Base-by-base conservation (phyloP, 2,113 vertebrate species). In the Morone saxatilis region DNA sequence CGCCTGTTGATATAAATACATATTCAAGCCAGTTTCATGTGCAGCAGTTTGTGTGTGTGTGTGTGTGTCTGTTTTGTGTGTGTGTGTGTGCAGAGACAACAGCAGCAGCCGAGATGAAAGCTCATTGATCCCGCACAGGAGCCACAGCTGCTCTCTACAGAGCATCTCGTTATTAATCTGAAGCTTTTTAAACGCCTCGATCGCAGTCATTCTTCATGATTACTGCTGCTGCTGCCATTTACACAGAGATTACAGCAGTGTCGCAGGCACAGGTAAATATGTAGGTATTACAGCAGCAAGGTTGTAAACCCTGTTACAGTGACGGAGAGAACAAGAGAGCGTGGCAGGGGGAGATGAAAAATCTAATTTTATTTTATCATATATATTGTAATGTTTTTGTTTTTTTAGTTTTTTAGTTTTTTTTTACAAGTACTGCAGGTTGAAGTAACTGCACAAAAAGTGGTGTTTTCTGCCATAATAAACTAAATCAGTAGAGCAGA, bases 91-190 rank as follows among this genome's bases (percentile, higher is more conserved):
- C 20, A 43, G 47, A 53, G 47, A 45, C 83, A 65, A 2, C 80
- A 76, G 41, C 38, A n/a, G 51, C 57, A 62, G 56, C 62, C 71
- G 36, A 75, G 73, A 59, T 75, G 71, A 76, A 81, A 79, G 71
- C 63, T 80, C 76, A 74, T 45, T 80, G 85, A 87, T 87, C 68
- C 76, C 65, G 62, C 57, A 70, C 51, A 78, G 72, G 57, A 83
- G 83, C 71, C 68, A 16, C 85, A 89, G 88, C 78, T 89, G 85
- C 76, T 87, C 79, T 56, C 57, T 68, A 76, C 68, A 66, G 76
- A 71, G 75, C 41, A 5, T 22, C 75, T 65, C 36, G 6, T 72
- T 78, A 86, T 84, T 78, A 86, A 84, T 81, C 60, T 71, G 59
- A 68, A n/a, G 63, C 76, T 63, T 77, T 31, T 86, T 82, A 66